These are phyloP conservation scores for Lasioglossum villosulum DNA, from an alignment of 2,888 invertebrate genomes.

Conservation along the genomic window DNA sequence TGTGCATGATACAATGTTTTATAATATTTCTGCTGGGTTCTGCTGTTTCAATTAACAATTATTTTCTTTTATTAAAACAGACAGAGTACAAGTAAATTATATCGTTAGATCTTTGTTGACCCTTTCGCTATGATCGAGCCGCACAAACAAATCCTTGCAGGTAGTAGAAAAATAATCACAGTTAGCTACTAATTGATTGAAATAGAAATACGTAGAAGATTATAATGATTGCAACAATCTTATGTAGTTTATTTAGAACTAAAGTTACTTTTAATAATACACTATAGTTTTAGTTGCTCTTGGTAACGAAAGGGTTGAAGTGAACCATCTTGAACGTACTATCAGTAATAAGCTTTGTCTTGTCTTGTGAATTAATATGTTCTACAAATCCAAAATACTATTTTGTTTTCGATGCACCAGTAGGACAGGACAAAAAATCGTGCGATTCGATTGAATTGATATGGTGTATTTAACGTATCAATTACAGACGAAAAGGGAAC, in stretches of 20 bases:
- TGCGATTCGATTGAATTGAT: slow-evolving; percentile 4
- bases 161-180: neutral
- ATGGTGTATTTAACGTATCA: neutral
- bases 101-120: slow-evolving; percentile 18
- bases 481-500: neutral
- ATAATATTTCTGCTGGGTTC: slow-evolving; percentile 58
- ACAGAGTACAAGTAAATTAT: slow-evolving; percentile 10
- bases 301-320: slow-evolving; percentile 16
- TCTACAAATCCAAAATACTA: slow-evolving; percentile 7
- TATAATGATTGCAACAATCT: neutral
- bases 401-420: slow-evolving; percentile 12
- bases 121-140: neutral
- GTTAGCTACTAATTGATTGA: neutral
- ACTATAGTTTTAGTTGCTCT: slow-evolving; percentile 7
- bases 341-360: slow-evolving; percentile 31
- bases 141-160: neutral
- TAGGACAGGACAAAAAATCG: slow-evolving; percentile 12
- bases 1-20: slow-evolving; percentile 69
- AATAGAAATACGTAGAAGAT: neutral
- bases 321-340: slow-evolving; percentile 19
- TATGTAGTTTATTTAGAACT: neutral
- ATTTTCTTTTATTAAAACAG: slow-evolving; percentile 19
- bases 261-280: neutral
- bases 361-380: slow-evolving; percentile 20
- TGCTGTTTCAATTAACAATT: slow-evolving; percentile 41